Evolutionary conservation across 2,113 vertebrate species (phyloP), one percentile per base, ranked within the genome.

Genomic region (Tupaia tana): DNA sequence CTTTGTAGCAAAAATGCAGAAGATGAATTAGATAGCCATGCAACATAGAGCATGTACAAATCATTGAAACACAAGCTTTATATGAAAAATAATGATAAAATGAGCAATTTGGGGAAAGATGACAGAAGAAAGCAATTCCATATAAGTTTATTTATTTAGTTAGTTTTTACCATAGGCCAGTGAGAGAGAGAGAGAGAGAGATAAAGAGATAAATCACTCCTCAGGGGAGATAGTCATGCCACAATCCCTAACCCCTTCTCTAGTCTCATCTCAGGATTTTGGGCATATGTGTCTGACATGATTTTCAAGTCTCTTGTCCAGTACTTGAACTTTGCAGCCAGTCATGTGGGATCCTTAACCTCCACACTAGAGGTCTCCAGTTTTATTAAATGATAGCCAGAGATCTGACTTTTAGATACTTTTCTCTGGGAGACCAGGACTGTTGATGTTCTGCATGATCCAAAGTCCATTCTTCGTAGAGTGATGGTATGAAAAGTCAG

Each of bases 1-100:
- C 61, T 94, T 95, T 77, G n/a, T 70, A 92, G 94, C 43, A 84
- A 81, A 94, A 95, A 64, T 92, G 25, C 4, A 92, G 27, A 75
- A n/a, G 27, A 88, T 81, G 63, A 91, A 89, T 91, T 96, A 63
- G 79, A 94, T 89, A 90, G 43, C 11, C n/a, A 93, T 67, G 56
- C 1, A 58, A 15, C 19, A 73, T 82, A 16, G 85, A 74, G 88
- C 18, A 73, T 54, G 66, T 79, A 25, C 18, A 88, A 77, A 93
- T 85, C 78, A 73, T 89, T 86, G 82, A 14, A 80, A 77, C 91
- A 31, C 91, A 89, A 87, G 0, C 83, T 59, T 54, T 84, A 56
- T 83, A 81, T 75, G 27, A 89, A 94, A 93, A 95, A 63, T 84
- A 88, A 89, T 66, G 66, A 91, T 89, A 71, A n/a, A 52, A 10